phyloP scores from a whole-genome alignment of 2,113 vertebrate genomes.

The Eublepharis macularius region DNA sequence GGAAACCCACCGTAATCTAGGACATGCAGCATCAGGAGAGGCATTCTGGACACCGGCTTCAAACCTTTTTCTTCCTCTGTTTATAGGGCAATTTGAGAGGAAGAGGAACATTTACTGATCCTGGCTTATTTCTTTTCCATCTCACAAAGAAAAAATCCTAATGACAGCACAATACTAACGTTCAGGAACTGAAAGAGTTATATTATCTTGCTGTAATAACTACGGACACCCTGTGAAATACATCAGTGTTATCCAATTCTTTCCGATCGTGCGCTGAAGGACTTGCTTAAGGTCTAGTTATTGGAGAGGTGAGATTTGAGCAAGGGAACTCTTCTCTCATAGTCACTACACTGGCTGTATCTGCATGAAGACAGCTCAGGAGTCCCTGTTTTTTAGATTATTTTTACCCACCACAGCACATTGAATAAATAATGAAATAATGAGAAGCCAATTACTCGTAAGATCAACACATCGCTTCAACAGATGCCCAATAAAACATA shows the following conservation, averaged over 20 bases:
- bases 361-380: not conserved
- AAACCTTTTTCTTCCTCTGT: not conserved
- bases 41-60: not conserved
- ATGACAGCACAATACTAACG: not conserved
- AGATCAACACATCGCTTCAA: no score
- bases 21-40: not conserved
- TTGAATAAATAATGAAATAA: not conserved
- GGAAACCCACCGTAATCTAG: not conserved
- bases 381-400: not conserved
- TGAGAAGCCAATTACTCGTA: not conserved
- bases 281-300: no score
- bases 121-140: not conserved
- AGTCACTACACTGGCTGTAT: no score
- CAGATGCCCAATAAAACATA: not conserved
- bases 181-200: no score
- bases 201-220: no score
- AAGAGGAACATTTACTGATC: not conserved
- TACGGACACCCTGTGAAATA: no score
- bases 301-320: no score
- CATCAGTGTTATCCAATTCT: no score
- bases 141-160: not conserved
- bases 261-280: no score
- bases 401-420: not conserved
- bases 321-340: no score
- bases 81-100: not conserved